Evolutionary conservation across 1,140 invertebrate species (phyloP).

Genomic region (Akabosia matsudoensis): DNA sequence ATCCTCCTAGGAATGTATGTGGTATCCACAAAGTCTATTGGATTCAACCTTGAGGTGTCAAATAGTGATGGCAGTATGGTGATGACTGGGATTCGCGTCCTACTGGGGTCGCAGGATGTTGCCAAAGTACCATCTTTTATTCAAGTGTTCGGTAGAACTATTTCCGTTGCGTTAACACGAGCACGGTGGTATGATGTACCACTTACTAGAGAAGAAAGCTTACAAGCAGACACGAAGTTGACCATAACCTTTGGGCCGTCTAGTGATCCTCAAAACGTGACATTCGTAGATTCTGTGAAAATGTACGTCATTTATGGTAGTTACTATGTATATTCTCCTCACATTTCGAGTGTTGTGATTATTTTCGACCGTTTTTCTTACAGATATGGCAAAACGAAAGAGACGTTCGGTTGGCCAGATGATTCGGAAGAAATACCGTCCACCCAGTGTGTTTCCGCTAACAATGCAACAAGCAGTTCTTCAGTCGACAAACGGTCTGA

Average conservation of each 20-base stretch:
- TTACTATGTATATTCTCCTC: not conserved
- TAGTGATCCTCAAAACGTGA: constrained; percentile 77
- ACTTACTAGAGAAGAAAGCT: constrained; percentile 86
- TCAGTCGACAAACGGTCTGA: constrained; percentile 51
- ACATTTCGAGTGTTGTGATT: not conserved
- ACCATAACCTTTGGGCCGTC: constrained; percentile 86
- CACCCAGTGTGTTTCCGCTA: constrained; percentile 54
- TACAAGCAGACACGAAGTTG: constrained; percentile 88
- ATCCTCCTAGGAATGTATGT: constrained; percentile 72
- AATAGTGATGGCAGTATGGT: constrained; percentile 85
- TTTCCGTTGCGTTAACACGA: constrained; percentile 69
- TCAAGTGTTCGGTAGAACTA: constrained; percentile 75
- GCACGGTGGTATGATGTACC: constrained; percentile 94
- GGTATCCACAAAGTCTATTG: constrained; percentile 79
- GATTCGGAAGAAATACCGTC: constrained; percentile 79
- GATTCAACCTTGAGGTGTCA: constrained; percentile 82
- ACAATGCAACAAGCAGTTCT: constrained; percentile 49
- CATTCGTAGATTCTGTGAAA: constrained; percentile 90
- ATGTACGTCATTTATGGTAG: constrained; percentile 57
- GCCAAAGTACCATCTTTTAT: constrained; percentile 78
- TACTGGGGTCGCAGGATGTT: constrained; percentile 77
- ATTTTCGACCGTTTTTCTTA: constrained; percentile 32
- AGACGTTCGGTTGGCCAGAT: constrained; percentile 94
- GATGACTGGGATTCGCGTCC: constrained; percentile 77
- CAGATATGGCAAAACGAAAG: constrained; percentile 90